Conservation (phyloP, 2,888 invertebrate species). For the Orthonevra nobilis region DNA sequence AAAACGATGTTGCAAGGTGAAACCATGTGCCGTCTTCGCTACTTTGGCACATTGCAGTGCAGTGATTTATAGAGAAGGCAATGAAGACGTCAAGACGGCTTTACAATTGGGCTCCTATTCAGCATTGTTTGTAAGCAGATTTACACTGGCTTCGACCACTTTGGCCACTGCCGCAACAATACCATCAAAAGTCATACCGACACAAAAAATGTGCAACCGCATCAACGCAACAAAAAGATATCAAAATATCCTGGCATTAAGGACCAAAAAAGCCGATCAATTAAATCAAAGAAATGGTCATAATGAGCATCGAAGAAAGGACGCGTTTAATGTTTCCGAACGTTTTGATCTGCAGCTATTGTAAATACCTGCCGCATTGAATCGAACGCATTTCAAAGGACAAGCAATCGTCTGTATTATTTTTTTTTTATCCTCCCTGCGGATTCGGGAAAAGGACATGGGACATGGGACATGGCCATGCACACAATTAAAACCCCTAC, state of each 20-base stretch:
- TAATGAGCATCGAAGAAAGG: constrained; percentile 68
- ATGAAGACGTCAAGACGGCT: constrained; percentile 57
- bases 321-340: constrained; percentile 70
- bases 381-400: constrained; percentile 50
- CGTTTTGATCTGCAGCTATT: constrained; percentile 66
- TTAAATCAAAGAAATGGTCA: constrained; percentile 67
- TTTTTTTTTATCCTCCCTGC: constrained; percentile 48
- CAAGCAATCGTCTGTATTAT: constrained; percentile 29
- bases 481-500: constrained; percentile 69
- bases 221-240: constrained; percentile 57
- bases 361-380: constrained; percentile 64
- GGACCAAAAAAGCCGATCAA: constrained; percentile 55
- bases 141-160: constrained; percentile 59
- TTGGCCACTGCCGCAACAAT: constrained; percentile 63
- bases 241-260: constrained; percentile 53
- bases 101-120: constrained; percentile 42
- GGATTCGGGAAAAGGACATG: constrained; percentile 57
- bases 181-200: constrained; percentile 52
- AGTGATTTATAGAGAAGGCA: constrained; percentile 30
- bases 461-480: too few species aligned
- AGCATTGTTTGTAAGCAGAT: constrained; percentile 64
- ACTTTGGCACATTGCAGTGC: constrained; percentile 47
- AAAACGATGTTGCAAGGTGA: constrained; percentile 52
- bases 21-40: constrained; percentile 43
- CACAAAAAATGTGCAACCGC: constrained; percentile 54